A percentile compares a stretch with the other conserved stretches of the same genome.
These are phyloP conservation scores for Zosterops pallidus DNA, from an alignment of 2,113 vertebrate genomes.

Conservation along the genomic window DNA sequence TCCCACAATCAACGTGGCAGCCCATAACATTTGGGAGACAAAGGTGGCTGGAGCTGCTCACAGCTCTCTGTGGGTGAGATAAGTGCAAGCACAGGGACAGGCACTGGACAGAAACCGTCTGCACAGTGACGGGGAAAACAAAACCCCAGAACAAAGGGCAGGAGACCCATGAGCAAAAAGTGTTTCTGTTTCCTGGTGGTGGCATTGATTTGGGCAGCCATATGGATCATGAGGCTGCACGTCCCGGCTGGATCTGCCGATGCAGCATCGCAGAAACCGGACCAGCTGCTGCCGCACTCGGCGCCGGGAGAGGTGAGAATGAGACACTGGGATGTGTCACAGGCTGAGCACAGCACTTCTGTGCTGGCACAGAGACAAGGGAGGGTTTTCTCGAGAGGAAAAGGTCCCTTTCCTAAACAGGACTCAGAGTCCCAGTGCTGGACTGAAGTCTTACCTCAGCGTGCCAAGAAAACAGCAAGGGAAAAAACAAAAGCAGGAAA, in stretches of 20 bases:
- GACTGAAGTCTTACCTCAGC: not conserved
- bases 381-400: not conserved
- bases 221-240: fast-evolving
- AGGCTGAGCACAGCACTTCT: not conserved
- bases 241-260: not conserved
- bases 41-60: fast-evolving
- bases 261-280: fast-evolving
- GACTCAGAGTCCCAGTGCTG: not conserved
- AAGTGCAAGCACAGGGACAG: not conserved
- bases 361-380: not conserved
- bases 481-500: conserved; percentile 22
- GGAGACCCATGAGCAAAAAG: not conserved
- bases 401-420: not conserved
- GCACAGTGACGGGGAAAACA: not conserved
- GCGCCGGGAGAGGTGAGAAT: not conserved
- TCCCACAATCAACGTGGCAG: not conserved
- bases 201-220: not conserved
- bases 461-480: not conserved
- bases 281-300: not conserved
- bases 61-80: not conserved
- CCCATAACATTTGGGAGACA: not conserved
- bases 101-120: not conserved
- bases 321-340: not conserved
- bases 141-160: not conserved
- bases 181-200: not conserved